Evolutionary conservation across 2,888 invertebrate genomes (phyloP), one percentile per base, ranked within the genome.

Genomic region (Brassicogethes aeneus): DNA sequence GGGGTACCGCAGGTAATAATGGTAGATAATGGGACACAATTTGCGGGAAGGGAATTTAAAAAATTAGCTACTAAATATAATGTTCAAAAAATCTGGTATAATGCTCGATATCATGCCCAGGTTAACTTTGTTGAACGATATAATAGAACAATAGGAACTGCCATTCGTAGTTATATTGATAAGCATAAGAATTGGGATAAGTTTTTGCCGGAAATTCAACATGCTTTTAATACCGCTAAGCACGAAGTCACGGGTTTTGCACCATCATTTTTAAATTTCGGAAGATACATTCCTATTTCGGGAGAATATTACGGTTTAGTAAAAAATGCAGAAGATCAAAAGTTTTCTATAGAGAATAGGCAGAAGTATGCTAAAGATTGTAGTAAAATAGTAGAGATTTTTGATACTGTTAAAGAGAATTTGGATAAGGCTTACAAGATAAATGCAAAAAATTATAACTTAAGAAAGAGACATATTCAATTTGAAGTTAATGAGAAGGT

Each of bases 61-160:
- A 31, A 36, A 15, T 16, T 31, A 15, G 29, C 30, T 29, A 17
- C 36, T 2, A 16, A 17, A 13, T 37, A 41, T 34, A 8, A 36
- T n/a, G 41, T 41, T 2, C 35, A 41, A 16, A 41, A 41, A 30
- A 41, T 41, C 15, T 41, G 31, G 41, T 41, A 15, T 31, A 41
- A 34, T 5, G 35, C 36, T 12, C 30, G 16, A 15, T 41, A 41
- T 16, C 29, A 23, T 3, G 8, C 36, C 13, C 36, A 41, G 10
- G 34, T 29, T 12, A 41, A 41, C 32, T 31, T 36, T 13, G 32
- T 32, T 15, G 36, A 41, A 8, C 3, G 33, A 29, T 17, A 2
- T 8, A 36, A 40, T 35, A 16, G 34, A 15, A 40, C 40, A 15
- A 15, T 35, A 5, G 14, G 35, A 2, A 17, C 34, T 16, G 36